Percentiles rank a stretch among this genome's conserved stretches.
phyloP scores from a whole-genome alignment of 92 coral and sea anemone species.

The Metridium senile region DNA sequence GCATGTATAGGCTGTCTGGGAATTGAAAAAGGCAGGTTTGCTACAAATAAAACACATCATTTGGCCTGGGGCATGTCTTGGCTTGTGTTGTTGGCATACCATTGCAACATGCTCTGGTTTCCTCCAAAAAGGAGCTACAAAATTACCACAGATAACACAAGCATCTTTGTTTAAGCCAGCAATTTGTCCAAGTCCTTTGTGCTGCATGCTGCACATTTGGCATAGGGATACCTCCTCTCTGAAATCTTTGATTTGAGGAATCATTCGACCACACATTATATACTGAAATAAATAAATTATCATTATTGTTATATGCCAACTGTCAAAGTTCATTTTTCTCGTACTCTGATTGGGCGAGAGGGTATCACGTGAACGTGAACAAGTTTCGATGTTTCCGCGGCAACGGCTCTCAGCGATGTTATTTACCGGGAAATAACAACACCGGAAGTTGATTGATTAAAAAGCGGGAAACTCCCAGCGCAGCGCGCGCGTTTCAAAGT shows the following conservation, averaged over 20 bases:
- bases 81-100: conserved; percentile 63
- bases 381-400: too few relatives aligned
- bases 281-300: conserved; percentile 24
- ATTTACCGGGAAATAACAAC: too few relatives aligned
- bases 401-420: too few relatives aligned
- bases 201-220: conserved; percentile 63
- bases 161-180: conserved; percentile 53
- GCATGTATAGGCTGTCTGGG: conserved; percentile 57
- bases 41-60: conserved; percentile 67
- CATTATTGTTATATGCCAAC: background rate
- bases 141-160: conserved; percentile 70
- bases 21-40: conserved; percentile 40
- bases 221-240: conserved; percentile 63
- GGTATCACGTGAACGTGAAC: too few relatives aligned
- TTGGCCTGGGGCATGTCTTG: conserved; percentile 56
- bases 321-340: too few relatives aligned
- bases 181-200: conserved; percentile 60
- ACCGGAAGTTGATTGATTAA: too few relatives aligned
- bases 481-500: too few relatives aligned
- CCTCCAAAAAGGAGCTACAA: conserved; percentile 43
- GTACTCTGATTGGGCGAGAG: too few relatives aligned
- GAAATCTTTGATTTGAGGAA: conserved; percentile 34
- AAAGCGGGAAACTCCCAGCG: too few relatives aligned
- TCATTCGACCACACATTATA: conserved; percentile 54
- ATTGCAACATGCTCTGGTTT: conserved; percentile 51